Conservation (phyloP, 2,113 vertebrate species). For the Motacilla alba region DNA sequence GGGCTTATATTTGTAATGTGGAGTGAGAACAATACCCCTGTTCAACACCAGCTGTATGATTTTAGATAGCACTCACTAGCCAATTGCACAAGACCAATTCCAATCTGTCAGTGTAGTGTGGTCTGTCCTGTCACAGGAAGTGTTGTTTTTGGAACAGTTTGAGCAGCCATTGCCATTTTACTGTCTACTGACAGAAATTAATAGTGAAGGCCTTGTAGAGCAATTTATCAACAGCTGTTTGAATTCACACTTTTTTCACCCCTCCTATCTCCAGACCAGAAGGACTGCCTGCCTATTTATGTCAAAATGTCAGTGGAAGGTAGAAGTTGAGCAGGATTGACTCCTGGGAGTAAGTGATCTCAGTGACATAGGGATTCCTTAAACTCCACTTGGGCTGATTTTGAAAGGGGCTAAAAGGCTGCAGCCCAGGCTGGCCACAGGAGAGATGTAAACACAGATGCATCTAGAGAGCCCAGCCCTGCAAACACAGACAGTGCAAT, state of each 20-base stretch:
- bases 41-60: constrained; percentile 73
- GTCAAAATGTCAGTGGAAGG: constrained; percentile 70
- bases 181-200: constrained; percentile 84
- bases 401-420: constrained; percentile 68
- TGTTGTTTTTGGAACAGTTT: constrained; percentile 88
- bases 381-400: constrained; percentile 35
- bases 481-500: constrained; percentile 8
- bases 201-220: constrained; percentile 74
- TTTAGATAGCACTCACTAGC: constrained; percentile 72
- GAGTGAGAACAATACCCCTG: constrained; percentile 64
- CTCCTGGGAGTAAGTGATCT: constrained; percentile 64
- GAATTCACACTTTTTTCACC: constrained; percentile 69
- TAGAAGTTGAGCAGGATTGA: constrained; percentile 56
- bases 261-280: constrained; percentile 67
- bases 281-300: constrained; percentile 52
- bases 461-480: constrained; percentile 1
- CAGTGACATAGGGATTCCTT: constrained; percentile 55
- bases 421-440: constrained; percentile 20
- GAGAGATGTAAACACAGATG: constrained; percentile 69
- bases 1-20: constrained; percentile 21
- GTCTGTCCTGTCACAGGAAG: constrained; percentile 75
- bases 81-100: constrained; percentile 75
- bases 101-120: constrained; percentile 83
- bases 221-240: constrained; percentile 81
- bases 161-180: constrained; percentile 80